Conservation (phyloP, 2,797 vertebrate species). For the Trachops cirrhosus region DNA sequence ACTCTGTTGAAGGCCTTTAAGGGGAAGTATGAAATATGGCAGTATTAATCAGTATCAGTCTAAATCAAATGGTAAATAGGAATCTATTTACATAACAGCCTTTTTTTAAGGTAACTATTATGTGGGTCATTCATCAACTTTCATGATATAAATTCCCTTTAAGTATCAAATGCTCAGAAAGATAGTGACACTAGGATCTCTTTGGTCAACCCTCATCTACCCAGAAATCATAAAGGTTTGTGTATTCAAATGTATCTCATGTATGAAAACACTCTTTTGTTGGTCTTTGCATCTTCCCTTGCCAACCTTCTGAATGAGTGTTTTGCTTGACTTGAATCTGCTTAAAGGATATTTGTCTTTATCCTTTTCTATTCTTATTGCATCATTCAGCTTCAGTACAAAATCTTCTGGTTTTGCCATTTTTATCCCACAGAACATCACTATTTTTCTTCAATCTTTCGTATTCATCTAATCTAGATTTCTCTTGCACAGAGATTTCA, state of each 20-base stretch:
- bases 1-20: background rate
- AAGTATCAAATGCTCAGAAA: background rate
- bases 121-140: background rate
- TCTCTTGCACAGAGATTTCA: constrained; percentile 55
- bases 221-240: background rate
- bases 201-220: background rate
- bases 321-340: constrained; percentile 65
- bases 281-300: background rate
- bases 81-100: too few relatives aligned
- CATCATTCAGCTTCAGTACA: constrained; percentile 69
- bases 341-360: constrained; percentile 69
- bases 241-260: background rate
- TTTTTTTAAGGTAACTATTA: background rate
- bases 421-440: constrained; percentile 66
- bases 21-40: background rate
- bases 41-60: background rate
- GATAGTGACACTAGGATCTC: background rate
- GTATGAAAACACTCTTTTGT: background rate
- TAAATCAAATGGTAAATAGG: background rate
- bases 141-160: background rate
- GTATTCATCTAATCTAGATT: constrained; percentile 67
- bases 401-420: constrained; percentile 74
- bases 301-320: constrained; percentile 49
- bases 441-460: constrained; percentile 73
- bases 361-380: constrained; percentile 70